Percentiles rank a stretch among this genome's conserved stretches.
phyloP scores from a whole-genome alignment of 2,888 invertebrate species.

The Ophonus ardosiacus region DNA sequence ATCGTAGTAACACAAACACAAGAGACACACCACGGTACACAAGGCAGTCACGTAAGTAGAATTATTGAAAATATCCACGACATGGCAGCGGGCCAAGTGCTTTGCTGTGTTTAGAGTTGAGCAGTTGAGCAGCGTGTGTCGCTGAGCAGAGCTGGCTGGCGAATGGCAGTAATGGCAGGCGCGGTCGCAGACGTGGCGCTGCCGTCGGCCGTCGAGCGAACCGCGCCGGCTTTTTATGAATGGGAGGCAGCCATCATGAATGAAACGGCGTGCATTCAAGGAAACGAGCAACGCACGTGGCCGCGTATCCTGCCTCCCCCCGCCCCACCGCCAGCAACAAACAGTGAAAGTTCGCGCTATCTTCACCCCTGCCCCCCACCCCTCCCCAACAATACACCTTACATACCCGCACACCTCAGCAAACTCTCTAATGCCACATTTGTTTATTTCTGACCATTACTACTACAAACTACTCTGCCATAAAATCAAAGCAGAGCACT shows the following conservation, averaged over 20 bases:
- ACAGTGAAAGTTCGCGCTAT: conserved; percentile 34
- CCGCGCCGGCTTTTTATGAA: conserved; percentile 83
- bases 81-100: conserved; percentile 48
- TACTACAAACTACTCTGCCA: neutral
- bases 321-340: neutral
- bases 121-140: neutral
- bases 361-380: conserved; percentile 24
- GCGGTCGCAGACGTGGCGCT: conserved; percentile 71
- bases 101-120: neutral
- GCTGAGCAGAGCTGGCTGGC: conserved; percentile 64
- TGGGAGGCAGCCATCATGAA: conserved; percentile 86
- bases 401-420: conserved; percentile 17
- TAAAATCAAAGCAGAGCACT: too few relatives aligned
- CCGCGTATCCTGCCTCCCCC: conserved; percentile 40
- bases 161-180: conserved; percentile 68
- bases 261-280: conserved; percentile 79
- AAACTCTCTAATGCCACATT: conserved; percentile 6
- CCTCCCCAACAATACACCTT: conserved; percentile 10
- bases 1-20: conserved; percentile 47
- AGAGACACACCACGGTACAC: neutral
- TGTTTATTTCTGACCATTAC: conserved; percentile 10
- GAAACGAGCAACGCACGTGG: conserved; percentile 72
- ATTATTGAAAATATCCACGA: conserved; percentile 55
- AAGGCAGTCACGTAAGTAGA: neutral
- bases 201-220: conserved; percentile 71